Evolutionary conservation across 2,797 vertebrate species (phyloP).

Genomic region (Delichon dasypus): DNA sequence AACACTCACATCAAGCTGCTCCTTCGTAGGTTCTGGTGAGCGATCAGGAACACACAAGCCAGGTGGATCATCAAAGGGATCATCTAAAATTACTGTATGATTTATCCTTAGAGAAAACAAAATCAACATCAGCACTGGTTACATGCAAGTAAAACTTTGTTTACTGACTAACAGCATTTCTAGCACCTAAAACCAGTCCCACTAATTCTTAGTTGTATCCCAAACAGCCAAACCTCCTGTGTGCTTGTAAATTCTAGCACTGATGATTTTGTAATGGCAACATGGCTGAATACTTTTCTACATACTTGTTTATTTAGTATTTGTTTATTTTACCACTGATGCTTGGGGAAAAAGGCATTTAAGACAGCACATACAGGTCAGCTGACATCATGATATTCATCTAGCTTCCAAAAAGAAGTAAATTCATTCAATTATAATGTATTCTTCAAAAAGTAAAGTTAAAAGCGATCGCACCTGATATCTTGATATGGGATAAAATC

Average conservation of each 20-base stretch:
- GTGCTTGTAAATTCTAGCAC: neutral
- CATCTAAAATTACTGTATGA: slow-evolving; percentile 94
- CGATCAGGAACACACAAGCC: slow-evolving; percentile 87
- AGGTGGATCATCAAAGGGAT: slow-evolving; percentile 92
- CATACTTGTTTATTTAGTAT: neutral
- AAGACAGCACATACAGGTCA: neutral
- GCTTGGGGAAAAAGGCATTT: neutral
- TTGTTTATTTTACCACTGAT: neutral
- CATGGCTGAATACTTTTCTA: neutral
- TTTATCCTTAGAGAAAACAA: slow-evolving; percentile 85
- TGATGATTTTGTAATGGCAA: neutral
- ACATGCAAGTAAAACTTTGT: neutral
- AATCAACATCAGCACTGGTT: slow-evolving; percentile 2
- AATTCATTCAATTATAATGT: neutral
- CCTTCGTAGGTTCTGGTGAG: slow-evolving; percentile 92
- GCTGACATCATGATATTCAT: neutral
- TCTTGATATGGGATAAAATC: slow-evolving; percentile 96
- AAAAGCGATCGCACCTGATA: slow-evolving; percentile 83
- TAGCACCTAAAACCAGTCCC: neutral
- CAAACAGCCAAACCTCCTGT: neutral
- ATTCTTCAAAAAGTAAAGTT: neutral
- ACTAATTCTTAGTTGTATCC: neutral
- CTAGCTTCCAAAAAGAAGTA: neutral
- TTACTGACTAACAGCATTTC: neutral
- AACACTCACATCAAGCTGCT: slow-evolving; percentile 91